phyloP scores from a whole-genome alignment of 2,888 invertebrate species.

The Lepidocyrtoides sp. region DNA sequence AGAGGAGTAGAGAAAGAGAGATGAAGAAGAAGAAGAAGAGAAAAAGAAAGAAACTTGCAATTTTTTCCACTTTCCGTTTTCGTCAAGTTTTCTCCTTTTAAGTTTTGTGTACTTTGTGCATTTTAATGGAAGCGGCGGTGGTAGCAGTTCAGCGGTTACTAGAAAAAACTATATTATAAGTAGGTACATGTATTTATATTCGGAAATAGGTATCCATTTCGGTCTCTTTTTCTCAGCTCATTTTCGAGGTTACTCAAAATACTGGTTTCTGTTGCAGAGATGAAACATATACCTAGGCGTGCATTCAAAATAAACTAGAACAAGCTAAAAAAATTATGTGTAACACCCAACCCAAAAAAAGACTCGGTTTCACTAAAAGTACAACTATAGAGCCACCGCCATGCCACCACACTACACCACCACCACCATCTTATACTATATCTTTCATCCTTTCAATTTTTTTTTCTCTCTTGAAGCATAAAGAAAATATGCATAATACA shows the following conservation, averaged over 20 bases:
- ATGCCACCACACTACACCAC: no score
- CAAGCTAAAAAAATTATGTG: slow-evolving; percentile 53
- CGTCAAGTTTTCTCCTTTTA: slow-evolving; percentile 53
- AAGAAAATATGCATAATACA: neutral
- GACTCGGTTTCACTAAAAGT: slow-evolving; percentile 52
- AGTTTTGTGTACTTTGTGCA: slow-evolving; percentile 74
- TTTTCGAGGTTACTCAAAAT: slow-evolving; percentile 58
- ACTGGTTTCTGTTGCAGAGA: neutral
- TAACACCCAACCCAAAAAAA: slow-evolving; percentile 52
- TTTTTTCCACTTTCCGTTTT: slow-evolving; percentile 53
- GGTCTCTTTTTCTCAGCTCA: slow-evolving; percentile 53
- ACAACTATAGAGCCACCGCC: neutral
- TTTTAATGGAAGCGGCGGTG: slow-evolving; percentile 61
- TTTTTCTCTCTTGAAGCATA: neutral
- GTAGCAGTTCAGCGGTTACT: slow-evolving; percentile 30
- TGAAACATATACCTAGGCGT: neutral
- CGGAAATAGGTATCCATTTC: slow-evolving; percentile 41
- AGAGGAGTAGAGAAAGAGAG: neutral
- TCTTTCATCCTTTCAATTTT: slow-evolving; percentile 4
- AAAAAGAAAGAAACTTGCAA: slow-evolving; percentile 54
- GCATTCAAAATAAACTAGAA: slow-evolving; percentile 28
- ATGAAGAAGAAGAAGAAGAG: no score
- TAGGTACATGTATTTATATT: slow-evolving; percentile 15
- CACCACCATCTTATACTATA: slow-evolving; percentile 14
- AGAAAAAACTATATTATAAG: neutral